Base-by-base conservation (phyloP, 2,888 invertebrate genomes). In the Phymatocera aterrima region DNA sequence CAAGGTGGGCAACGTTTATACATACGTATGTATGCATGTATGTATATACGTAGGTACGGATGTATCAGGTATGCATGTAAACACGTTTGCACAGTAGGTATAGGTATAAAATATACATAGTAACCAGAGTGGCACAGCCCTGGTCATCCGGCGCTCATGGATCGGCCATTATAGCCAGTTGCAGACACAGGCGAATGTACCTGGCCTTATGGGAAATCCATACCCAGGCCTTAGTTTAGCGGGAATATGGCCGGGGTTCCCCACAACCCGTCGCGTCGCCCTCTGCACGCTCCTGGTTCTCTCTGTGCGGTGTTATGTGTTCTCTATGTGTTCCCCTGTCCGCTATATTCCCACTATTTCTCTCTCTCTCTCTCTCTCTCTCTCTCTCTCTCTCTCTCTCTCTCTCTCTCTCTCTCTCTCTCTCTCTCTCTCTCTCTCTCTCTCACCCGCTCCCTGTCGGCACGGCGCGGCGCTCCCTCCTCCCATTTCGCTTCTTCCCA, bases 131-230 rank as follows among this genome's bases (percentile, higher is more conserved):
- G 21, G 51, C 51, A 21, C 10, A 28, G 57, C 57, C 57, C 57
- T 75, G 75, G 75, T 75, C 75, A 75, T 75, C 75, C 75, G 57
- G 75, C 80, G 57, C 15, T 83, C 82, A 82, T 84, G 82, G 81
- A 84, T 86, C 85, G 87, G 85, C 87, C 87, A 87, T 88, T 88
- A 88, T 87, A 87, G 85, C 84, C 86, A 86, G 85, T 86, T 86
- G 83, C 87, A 85, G 87, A 86, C 88, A 88, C 84, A 84, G 83
- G 83, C 83, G 74, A 31, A 83, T 31, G 60, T 87, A 88, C 88
- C 87, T 87, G 88, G 87, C 89, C 88, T 88, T 88, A 89, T 88
- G 88, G 88, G 86, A 89, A 89, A 89, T 89, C 88, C 87, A 88
- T 88, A 89, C 86, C 51, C 83, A 82, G 84, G 84, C 87, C 87